Base-by-base conservation (phyloP, 2,888 invertebrate species). In the Mystacides longicornis region DNA sequence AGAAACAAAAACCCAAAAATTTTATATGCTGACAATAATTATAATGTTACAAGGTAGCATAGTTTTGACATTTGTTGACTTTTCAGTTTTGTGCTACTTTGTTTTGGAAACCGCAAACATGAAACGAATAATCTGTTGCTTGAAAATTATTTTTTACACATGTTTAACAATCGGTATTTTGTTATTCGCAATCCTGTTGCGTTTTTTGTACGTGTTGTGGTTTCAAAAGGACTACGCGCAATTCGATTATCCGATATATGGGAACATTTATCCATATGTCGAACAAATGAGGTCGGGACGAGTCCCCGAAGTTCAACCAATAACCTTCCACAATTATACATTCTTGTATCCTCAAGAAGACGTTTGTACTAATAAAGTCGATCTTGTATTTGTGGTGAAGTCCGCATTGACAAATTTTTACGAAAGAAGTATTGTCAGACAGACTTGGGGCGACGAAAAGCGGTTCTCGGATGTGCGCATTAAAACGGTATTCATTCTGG, bases 381-480 rank as follows among this genome's bases (percentile, higher is more conserved):
- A 86, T 62, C 67, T 95, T 14, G 81, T 93, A 20, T 84, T 88
- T 59, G 67, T 93, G 20, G 81, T 95, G 0, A 95, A 95, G 72
- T 92, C 93, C 2, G 83, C 88, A 0, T 72, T 87, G 64, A 69
- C 77, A 1, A 75, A 95, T 72, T 83, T 85, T 63, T 77, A 81
- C 0, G 75, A 81, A 59, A 78, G 95, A 57, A 68, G 72, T 14
- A 86, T 83, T 0, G 92, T 96, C 57, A 74, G 95, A 54, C 79
- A 82, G 48, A 87, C 91, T 0, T 96, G 90, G 87, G 94, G 92
- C 0, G 86, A 82, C 67, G 88, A 90, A 65, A 79, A 80, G 54
- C 71, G 87, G 42, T 86, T 90, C 65, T 87, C 87, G 0, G 90
- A 90, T 64, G 86, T 88, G 2, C 79, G 81, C 14, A 82, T 92